phyloP scores from a whole-genome alignment of 2,888 invertebrate genomes.

The Branchipolynoe longqiensis region DNA sequence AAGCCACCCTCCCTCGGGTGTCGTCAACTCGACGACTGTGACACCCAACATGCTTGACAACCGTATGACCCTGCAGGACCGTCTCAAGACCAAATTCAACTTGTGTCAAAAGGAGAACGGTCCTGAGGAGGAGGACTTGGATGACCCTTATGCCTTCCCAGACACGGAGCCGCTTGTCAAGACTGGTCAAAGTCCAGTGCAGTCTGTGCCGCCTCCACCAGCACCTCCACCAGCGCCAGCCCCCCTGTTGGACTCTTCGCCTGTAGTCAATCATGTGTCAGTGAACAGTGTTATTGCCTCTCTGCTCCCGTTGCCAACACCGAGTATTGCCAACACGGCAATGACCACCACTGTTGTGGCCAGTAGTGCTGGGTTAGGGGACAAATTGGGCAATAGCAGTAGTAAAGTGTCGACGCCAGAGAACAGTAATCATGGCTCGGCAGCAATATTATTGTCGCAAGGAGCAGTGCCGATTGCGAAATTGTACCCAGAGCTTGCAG shows the following conservation, averaged over 20 bases:
- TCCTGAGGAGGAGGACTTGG: conserved; percentile 57
- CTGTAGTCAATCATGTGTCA: conserved; percentile 41
- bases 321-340: background rate
- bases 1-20: background rate
- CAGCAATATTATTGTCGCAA: background rate
- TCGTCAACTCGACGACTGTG: background rate
- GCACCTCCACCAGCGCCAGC: background rate
- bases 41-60: conserved; percentile 63
- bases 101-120: conserved; percentile 59
- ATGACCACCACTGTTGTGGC: background rate
- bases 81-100: conserved; percentile 72
- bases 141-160: conserved; percentile 65
- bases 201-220: background rate
- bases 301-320: background rate
- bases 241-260: conserved; percentile 24
- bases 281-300: background rate
- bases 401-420: conserved; percentile 16
- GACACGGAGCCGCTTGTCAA: conserved; percentile 55
- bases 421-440: conserved; percentile 35
- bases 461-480: conserved; percentile 71
- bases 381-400: background rate
- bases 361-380: conserved; percentile 7
- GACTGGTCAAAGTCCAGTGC: conserved; percentile 7
- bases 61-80: conserved; percentile 72
- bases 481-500: conserved; percentile 80